A percentile compares a stretch with the other conserved stretches of the same genome.
Evolutionary conservation across 2,797 vertebrate genomes (phyloP).

Genomic region (Myoxocephalus aenaeus): DNA sequence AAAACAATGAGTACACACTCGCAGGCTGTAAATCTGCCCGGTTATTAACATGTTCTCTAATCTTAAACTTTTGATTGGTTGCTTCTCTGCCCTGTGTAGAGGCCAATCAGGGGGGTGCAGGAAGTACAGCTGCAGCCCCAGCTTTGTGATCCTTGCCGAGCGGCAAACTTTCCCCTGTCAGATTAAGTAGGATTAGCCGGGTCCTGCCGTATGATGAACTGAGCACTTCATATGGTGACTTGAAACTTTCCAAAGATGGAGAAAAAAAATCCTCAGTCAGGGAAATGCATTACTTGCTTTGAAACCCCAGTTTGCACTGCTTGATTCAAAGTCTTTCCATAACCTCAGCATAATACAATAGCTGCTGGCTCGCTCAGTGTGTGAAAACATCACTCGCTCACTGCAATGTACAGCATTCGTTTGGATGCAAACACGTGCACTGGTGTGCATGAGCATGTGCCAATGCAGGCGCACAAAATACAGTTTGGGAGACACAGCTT

Average conservation of each 20-base stretch:
- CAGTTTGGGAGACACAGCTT: conserved; percentile 21
- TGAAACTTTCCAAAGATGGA: conserved; percentile 71
- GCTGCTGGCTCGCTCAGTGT: conserved; percentile 38
- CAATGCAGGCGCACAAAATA: conserved; percentile 16
- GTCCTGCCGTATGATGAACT: conserved; percentile 78
- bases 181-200: conserved; percentile 81
- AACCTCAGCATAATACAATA: conserved; percentile 44
- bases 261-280: conserved; percentile 44
- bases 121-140: conserved; percentile 70
- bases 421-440: conserved; percentile 21
- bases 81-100: conserved; percentile 65
- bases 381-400: conserved; percentile 42
- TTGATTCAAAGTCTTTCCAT: conserved; percentile 59
- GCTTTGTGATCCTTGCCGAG: conserved; percentile 75
- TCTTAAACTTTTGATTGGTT: conserved; percentile 84
- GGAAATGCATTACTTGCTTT: conserved; percentile 59
- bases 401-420: conserved; percentile 26
- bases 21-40: conserved; percentile 67
- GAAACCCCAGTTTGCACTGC: conserved; percentile 38
- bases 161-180: conserved; percentile 80
- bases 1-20: conserved; percentile 10
- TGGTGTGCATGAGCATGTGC: conserved; percentile 15
- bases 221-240: conserved; percentile 74
- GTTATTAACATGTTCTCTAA: conserved; percentile 86
- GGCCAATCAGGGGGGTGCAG: conserved; percentile 64